These are phyloP conservation scores for Hyla sarda DNA, from an alignment of 2,113 vertebrate species.

Conservation along the genomic window DNA sequence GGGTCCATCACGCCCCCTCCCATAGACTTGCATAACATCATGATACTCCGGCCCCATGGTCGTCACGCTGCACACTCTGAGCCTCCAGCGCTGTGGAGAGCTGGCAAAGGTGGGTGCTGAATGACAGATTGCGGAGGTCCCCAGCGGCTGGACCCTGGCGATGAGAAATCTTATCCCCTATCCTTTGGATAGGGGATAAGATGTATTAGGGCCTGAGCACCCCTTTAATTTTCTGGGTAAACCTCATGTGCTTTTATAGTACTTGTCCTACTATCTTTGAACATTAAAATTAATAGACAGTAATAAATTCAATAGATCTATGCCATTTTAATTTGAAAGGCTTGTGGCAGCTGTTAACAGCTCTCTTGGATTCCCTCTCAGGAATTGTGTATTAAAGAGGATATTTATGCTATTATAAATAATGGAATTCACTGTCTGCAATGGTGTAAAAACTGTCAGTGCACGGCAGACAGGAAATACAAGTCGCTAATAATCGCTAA, in stretches of 20 bases:
- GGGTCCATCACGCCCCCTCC: too few species aligned
- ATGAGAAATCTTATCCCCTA: too few species aligned
- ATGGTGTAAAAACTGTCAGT: constrained; percentile 1
- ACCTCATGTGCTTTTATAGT: not conserved
- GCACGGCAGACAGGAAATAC: not conserved
- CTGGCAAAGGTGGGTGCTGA: too few species aligned
- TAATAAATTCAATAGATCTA: constrained; percentile 47
- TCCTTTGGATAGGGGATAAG: too few species aligned
- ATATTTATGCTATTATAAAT: constrained; percentile 48
- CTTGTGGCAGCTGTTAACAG: constrained; percentile 37
- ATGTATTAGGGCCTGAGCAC: too few species aligned
- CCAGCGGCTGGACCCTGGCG: too few species aligned
- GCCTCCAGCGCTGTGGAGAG: too few species aligned
- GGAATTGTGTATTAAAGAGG: constrained; percentile 42
- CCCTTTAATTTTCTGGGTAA: constrained; percentile 1
- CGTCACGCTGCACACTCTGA: too few species aligned
- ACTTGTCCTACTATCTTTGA: constrained; percentile 15
- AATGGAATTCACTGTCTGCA: constrained; percentile 27
- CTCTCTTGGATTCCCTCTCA: constrained; percentile 47
- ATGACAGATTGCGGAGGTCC: too few species aligned
- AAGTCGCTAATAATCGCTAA: constrained; percentile 5
- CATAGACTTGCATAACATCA: too few species aligned
- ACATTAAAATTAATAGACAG: constrained; percentile 42
- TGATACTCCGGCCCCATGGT: too few species aligned
- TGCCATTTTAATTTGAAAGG: constrained; percentile 47